phyloP scores from a whole-genome alignment of 1,140 invertebrate species.

The Ridgeia piscesae region DNA sequence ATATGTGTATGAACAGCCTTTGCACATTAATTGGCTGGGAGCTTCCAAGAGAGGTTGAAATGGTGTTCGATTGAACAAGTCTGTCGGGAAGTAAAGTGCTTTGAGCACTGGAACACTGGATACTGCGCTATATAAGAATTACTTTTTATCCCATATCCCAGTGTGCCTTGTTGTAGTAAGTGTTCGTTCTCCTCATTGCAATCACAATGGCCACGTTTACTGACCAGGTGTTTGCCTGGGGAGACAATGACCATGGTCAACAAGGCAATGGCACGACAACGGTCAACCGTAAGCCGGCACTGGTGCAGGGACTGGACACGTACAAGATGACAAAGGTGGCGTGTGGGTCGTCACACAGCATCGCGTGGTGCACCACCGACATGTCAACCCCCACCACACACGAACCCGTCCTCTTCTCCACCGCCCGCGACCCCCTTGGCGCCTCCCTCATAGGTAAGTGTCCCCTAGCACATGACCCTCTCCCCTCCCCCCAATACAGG shows the following conservation, averaged over 20 bases:
- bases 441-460: constrained; percentile 63
- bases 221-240: constrained; percentile 83
- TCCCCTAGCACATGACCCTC: too few species aligned
- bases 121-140: too few species aligned
- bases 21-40: too few species aligned
- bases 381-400: constrained; percentile 70
- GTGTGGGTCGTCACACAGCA: constrained; percentile 91
- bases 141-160: neutral
- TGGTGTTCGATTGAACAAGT: too few species aligned
- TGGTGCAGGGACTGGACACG: constrained; percentile 83
- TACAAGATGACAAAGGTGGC: constrained; percentile 78
- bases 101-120: too few species aligned
- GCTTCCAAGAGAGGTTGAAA: too few species aligned
- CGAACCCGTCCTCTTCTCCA: constrained; percentile 83
- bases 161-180: too few species aligned
- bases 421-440: constrained; percentile 83
- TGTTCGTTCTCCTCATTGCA: too few species aligned
- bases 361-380: constrained; percentile 87
- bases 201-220: too few species aligned
- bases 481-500: too few species aligned
- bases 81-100: too few species aligned
- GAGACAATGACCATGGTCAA: constrained; percentile 95
- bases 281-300: constrained; percentile 85
- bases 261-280: constrained; percentile 92
- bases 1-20: too few species aligned